Base-by-base conservation (phyloP, 2,888 invertebrate species). In the Strigamia crassipes region DNA sequence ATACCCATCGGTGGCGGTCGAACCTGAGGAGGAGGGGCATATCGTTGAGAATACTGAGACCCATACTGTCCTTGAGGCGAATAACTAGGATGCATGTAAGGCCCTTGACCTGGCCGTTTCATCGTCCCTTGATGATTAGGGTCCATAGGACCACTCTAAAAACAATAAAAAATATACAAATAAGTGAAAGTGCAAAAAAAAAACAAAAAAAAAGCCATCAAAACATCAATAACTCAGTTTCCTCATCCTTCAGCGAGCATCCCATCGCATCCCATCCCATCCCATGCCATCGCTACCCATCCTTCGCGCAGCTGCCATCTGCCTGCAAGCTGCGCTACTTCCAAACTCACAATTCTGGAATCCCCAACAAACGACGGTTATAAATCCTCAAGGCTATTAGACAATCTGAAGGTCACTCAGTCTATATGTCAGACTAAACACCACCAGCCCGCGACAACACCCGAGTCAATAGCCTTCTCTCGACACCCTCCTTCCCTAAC, bases 21-120 rank as follows among this genome's bases (percentile, higher is more conserved):
- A 56, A 23, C 38, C 80, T 80, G 80, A 38, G 80, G 56, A n/a
- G 80, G 80, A 51, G 51, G 23, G 31, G 80, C 31, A 80, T 80
- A 80, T 56, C 80, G 23, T n/a, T 46, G 80, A 56, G 80, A 56
- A 80, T 31, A 80, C 80, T 80, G 80, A 56, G 80, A 56, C 27
- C 80, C 80, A 80, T 80, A 80, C 56, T 80, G 80, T 27, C 80
- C 80, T 80, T 80, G 80, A 56, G 80, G 80, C 27, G 27, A 80
- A 31, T 46, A 23, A 31, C 56, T 27, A 56, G 80, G 27, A 80
- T 23, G 23, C 46, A 80, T 80, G 80, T 80, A 80, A 27, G 80
- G 80, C 31, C 80, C 38, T 80, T 80, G 80, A 27, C 79, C 79
- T 21, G 80, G 80, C 80, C 80, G 23, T 56, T 80, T 80, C 80